These are phyloP conservation scores for Grantiella picta DNA, from an alignment of 2,113 vertebrate species.

Conservation along the genomic window DNA sequence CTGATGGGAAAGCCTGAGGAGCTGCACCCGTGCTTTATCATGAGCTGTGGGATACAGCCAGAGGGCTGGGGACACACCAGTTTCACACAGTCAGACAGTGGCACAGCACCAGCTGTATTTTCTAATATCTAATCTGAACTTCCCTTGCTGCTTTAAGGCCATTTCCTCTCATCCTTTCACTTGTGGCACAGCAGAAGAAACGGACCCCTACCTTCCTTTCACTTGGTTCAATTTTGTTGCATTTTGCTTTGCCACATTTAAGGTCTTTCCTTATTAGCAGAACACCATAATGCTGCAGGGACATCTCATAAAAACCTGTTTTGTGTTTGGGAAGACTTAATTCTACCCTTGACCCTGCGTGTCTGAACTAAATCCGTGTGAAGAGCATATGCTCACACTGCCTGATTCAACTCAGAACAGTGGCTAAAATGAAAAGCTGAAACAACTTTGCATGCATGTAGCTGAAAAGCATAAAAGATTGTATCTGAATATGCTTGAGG, in stretches of 20 bases:
- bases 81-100: fast-evolving
- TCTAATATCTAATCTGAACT: neutral
- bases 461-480: neutral
- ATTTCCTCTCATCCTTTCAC: neutral
- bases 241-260: neutral
- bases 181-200: neutral
- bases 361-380: neutral
- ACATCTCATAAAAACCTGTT: neutral
- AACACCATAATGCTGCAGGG: neutral
- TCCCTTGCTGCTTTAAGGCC: neutral
- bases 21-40: neutral
- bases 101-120: neutral
- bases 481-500: neutral
- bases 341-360: neutral
- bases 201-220: fast-evolving
- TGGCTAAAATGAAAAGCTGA: neutral
- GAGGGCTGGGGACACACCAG: neutral
- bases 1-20: neutral
- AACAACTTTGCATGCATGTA: neutral
- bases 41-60: neutral
- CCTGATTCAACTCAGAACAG: neutral
- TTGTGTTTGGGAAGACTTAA: neutral
- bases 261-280: neutral
- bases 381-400: neutral
- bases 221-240: neutral